Evolutionary conservation across 2,113 vertebrate genomes (phyloP).

Genomic region (Willisornis vidua): DNA sequence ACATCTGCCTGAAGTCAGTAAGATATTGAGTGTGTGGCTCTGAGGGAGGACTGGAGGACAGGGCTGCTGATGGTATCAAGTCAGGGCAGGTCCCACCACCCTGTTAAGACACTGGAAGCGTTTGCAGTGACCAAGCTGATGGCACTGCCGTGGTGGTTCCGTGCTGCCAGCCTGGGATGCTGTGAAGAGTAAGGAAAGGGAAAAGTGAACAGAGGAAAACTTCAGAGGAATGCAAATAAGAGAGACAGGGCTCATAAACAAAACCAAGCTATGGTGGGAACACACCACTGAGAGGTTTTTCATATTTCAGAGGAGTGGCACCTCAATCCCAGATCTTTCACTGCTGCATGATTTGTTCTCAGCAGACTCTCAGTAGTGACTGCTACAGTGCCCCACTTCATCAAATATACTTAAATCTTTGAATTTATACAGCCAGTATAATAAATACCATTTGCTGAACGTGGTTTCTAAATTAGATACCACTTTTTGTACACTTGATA

Average conservation of each 20-base stretch:
- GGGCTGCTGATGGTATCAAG: not conserved
- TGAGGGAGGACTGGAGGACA: not conserved
- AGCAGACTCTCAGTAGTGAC: not conserved
- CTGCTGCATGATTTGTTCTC: not conserved
- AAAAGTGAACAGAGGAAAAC: not conserved
- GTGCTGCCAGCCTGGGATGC: not conserved
- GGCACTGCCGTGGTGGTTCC: not conserved
- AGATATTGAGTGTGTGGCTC: not conserved
- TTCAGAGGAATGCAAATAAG: not conserved
- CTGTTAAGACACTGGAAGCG: not conserved
- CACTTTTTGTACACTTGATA: not conserved
- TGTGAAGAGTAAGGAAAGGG: not conserved
- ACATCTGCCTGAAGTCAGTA: not conserved
- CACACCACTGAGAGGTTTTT: not conserved
- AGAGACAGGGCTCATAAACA: not conserved
- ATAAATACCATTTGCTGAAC: not conserved
- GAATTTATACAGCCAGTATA: not conserved
- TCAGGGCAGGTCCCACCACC: not conserved
- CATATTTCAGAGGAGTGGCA: not conserved
- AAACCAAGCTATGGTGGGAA: not conserved
- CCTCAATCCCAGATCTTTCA: not conserved
- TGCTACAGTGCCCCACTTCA: not conserved
- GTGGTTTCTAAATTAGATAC: not conserved
- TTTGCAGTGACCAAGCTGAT: not conserved
- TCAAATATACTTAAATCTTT: not conserved